Conservation (phyloP, 2,113 vertebrate genomes). For the Lepisosteus osseus region DNA sequence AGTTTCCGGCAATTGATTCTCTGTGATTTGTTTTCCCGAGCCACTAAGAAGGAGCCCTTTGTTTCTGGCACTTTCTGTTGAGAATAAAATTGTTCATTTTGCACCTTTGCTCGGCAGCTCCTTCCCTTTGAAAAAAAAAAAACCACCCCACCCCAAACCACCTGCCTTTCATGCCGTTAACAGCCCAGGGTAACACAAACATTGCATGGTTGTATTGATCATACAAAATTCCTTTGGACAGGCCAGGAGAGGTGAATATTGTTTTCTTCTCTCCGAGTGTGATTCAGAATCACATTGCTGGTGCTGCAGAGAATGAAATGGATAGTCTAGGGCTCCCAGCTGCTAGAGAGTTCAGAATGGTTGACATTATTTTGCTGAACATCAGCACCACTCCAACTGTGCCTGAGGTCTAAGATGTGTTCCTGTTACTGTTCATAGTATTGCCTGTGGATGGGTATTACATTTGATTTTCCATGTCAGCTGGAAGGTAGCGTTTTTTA, state of each 20-base stretch:
- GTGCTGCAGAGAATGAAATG: too few relatives aligned
- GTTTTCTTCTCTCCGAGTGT: neutral
- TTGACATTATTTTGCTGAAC: neutral
- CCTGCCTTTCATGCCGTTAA: neutral
- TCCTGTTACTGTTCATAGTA: neutral
- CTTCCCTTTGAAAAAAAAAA: neutral
- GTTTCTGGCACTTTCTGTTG: constrained; percentile 7
- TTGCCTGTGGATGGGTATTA: too few relatives aligned
- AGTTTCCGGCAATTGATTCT: constrained; percentile 52
- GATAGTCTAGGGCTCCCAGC: too few relatives aligned
- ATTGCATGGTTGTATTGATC: too few relatives aligned
- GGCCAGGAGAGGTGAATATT: neutral
- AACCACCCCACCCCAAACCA: neutral
- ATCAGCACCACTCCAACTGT: neutral
- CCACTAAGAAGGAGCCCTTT: constrained; percentile 27
- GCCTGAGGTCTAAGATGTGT: neutral
- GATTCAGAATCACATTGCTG: too few relatives aligned
- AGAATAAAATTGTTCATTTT: constrained; percentile 26
- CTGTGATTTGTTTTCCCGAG: constrained; percentile 35
- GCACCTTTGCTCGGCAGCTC: constrained; percentile 11
- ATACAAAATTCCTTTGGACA: neutral
- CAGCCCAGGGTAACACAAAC: neutral
- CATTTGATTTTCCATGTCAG: too few relatives aligned
- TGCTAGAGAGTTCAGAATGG: neutral
- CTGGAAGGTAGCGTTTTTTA: too few relatives aligned